phyloP scores from a whole-genome alignment of 2,113 vertebrate genomes.

The Leptocoma aspasia region DNA sequence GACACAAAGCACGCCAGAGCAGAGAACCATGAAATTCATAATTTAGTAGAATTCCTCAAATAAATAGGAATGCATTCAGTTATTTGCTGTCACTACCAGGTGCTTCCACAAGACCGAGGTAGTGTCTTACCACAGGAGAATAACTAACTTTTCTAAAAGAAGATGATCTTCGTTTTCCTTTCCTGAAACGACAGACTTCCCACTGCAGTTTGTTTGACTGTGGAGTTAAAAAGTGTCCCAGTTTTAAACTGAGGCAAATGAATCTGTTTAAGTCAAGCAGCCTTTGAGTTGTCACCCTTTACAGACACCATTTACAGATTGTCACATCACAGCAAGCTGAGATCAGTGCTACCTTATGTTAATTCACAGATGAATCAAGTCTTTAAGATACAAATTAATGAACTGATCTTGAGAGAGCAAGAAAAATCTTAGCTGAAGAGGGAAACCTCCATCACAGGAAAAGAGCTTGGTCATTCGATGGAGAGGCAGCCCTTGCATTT shows the following conservation, averaged over 20 bases:
- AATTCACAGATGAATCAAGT: background rate
- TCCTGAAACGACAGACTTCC: accelerated
- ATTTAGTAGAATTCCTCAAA: background rate
- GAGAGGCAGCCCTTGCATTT: background rate
- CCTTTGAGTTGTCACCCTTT: accelerated
- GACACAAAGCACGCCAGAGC: background rate
- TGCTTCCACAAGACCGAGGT: background rate
- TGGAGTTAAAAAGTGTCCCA: background rate
- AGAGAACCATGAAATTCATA: background rate
- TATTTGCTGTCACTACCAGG: background rate
- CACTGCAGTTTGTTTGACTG: background rate
- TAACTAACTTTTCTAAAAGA: background rate
- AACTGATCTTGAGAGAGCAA: background rate
- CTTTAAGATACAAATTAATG: background rate
- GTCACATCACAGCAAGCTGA: background rate
- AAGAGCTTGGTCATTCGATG: background rate
- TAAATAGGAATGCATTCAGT: background rate
- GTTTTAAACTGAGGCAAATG: background rate
- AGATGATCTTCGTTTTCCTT: background rate
- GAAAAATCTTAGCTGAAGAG: background rate
- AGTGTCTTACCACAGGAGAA: background rate
- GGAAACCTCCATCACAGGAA: background rate
- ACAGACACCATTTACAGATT: background rate
- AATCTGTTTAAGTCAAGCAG: background rate
- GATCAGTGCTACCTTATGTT: background rate